Percentiles rank a stretch among this genome's conserved stretches.
phyloP scores from a whole-genome alignment of 2,797 vertebrate genomes.

The Pseudomugil tenellus region DNA sequence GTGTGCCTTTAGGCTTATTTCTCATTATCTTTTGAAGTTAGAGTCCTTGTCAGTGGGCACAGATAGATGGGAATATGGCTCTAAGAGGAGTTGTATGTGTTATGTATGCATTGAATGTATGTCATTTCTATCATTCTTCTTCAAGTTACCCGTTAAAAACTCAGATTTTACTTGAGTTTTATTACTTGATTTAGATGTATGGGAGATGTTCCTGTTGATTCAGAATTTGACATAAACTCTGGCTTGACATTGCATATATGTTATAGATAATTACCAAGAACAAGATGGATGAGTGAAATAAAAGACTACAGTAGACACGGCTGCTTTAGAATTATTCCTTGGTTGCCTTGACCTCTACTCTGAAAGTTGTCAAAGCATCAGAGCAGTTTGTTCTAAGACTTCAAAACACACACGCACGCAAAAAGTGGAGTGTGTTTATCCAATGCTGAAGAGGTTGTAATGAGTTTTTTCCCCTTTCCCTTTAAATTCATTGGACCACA shows the following conservation, averaged over 20 bases:
- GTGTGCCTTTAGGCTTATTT: constrained; percentile 65
- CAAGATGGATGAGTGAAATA: constrained; percentile 22
- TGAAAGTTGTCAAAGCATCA: constrained; percentile 70
- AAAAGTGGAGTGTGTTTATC: constrained; percentile 54
- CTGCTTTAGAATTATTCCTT: constrained; percentile 57
- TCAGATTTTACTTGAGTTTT: constrained; percentile 14
- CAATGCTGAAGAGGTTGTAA: constrained; percentile 54
- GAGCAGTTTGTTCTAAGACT: constrained; percentile 59
- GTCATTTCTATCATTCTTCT: constrained; percentile 40
- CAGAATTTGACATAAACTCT: constrained; percentile 22
- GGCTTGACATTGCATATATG: constrained; percentile 15
- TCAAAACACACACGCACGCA: constrained; percentile 42
- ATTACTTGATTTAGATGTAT: not conserved
- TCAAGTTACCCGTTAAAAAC: constrained; percentile 14
- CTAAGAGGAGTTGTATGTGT: constrained; percentile 29
- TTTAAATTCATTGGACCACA: constrained; percentile 37
- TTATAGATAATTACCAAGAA: constrained; percentile 15
- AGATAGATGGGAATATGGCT: constrained; percentile 47
- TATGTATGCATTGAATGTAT: constrained; percentile 34
- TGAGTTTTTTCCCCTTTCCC: constrained; percentile 23
- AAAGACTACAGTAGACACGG: constrained; percentile 47
- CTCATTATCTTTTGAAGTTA: constrained; percentile 74
- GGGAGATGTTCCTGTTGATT: constrained; percentile 10
- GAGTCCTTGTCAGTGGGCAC: constrained; percentile 60
- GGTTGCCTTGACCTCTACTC: constrained; percentile 60